Evolutionary conservation across 2,888 invertebrate genomes (phyloP).

Genomic region (Tiphia femorata): DNA sequence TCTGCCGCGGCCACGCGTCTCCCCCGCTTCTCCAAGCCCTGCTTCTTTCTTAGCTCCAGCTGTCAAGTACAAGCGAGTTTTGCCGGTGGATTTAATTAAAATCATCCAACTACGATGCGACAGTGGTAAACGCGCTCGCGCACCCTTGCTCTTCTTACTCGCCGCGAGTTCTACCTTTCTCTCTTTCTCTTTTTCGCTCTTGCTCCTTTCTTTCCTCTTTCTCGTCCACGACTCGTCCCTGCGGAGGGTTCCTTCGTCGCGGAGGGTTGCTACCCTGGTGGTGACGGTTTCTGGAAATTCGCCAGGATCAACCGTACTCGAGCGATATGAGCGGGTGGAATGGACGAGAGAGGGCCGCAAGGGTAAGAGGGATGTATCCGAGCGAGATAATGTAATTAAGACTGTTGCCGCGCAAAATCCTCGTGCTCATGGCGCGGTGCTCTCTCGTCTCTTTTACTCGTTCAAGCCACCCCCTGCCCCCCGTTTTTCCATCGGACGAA

Average conservation of each 20-base stretch:
- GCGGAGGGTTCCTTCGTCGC: too few relatives aligned
- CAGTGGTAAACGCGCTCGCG: too few relatives aligned
- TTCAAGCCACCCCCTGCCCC: neutral
- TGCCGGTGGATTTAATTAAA: conserved; percentile 58
- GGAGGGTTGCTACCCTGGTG: conserved; percentile 44
- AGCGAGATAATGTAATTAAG: conserved; percentile 61
- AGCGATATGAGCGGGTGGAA: conserved; percentile 49
- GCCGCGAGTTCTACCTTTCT: too few relatives aligned
- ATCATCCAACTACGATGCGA: conserved; percentile 28
- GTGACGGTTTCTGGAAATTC: conserved; percentile 50
- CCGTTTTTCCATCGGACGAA: neutral
- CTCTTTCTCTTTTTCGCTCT: too few relatives aligned
- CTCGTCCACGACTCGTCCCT: too few relatives aligned
- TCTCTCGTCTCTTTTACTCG: conserved; percentile 15
- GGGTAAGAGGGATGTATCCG: conserved; percentile 50
- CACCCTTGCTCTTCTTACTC: too few relatives aligned
- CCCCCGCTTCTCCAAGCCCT: too few relatives aligned
- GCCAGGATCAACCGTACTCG: conserved; percentile 48
- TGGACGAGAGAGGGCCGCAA: too few relatives aligned
- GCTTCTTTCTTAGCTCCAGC: too few relatives aligned
- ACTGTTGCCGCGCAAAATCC: conserved; percentile 50
- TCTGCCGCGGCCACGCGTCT: too few relatives aligned
- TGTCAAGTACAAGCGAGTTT: conserved; percentile 9
- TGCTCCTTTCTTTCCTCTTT: too few relatives aligned
- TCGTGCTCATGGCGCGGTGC: conserved; percentile 10